Evolutionary conservation across 92 coral and sea anemone genomes (phyloP).

Genomic region (Hydrozoanthus gracilis): DNA sequence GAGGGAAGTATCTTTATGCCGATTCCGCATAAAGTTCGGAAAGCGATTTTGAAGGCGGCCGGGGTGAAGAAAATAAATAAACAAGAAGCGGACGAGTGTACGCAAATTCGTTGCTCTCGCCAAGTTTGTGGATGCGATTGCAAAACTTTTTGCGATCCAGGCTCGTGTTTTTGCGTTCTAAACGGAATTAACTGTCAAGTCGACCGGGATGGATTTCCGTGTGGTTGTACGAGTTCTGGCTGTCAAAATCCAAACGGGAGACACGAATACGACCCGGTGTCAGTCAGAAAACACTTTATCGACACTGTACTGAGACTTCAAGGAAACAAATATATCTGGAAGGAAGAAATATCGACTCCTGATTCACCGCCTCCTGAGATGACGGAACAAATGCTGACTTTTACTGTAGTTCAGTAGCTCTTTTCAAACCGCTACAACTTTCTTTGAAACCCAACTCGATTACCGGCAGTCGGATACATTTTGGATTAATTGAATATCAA

Average conservation of each 20-base stretch:
- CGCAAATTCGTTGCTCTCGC: conserved; percentile 94
- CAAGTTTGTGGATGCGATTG: conserved; percentile 97
- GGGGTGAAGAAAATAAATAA: conserved; percentile 96
- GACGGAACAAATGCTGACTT: conserved; percentile 31
- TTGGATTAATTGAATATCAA: neutral
- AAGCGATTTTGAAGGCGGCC: conserved; percentile 95
- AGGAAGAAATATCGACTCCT: conserved; percentile 29
- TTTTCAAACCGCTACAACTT: neutral
- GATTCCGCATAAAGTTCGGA: conserved; percentile 89
- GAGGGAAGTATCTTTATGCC: conserved; percentile 80
- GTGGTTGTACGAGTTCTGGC: conserved; percentile 90
- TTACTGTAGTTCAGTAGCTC: conserved; percentile 33
- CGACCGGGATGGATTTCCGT: conserved; percentile 94
- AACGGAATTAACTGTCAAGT: conserved; percentile 99
- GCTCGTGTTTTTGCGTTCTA: conserved; percentile 83
- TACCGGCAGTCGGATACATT: neutral
- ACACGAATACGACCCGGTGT: conserved; percentile 89
- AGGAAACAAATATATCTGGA: conserved; percentile 82
- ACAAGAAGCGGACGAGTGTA: conserved; percentile 89
- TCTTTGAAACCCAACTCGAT: neutral
- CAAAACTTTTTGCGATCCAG: conserved; percentile 86
- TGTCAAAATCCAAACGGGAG: conserved; percentile 92
- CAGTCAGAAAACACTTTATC: conserved; percentile 91
- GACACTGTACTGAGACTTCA: conserved; percentile 79
- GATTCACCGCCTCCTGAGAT: conserved; percentile 27